Evolutionary conservation across 2,113 vertebrate species (phyloP), one percentile per base, ranked within the genome.

Genomic region (Campylorhamphus procurvoides): DNA sequence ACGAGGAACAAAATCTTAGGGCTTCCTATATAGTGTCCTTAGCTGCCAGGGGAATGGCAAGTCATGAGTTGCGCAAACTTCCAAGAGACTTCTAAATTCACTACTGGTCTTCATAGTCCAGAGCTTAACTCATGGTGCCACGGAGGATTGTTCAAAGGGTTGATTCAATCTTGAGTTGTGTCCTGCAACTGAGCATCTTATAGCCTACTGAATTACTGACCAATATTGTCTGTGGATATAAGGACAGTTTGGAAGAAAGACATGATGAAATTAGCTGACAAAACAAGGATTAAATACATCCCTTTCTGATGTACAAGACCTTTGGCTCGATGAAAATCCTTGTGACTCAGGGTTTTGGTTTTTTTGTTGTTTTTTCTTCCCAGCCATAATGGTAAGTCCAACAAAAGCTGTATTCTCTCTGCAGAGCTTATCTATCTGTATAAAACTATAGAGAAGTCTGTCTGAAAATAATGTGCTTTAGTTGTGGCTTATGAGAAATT

Each of bases 11-110:
- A 85, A 63, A 67, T 7, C 7, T 27, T 64, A n/a, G 20, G 12
- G 1, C 2, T 88, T 15, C 1, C 0, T 40, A 12, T 49, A 83
- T 40, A 44, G 1, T 29, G 2, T 53, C 8, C 40, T 66, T 52
- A 62, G 52, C 6, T 42, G 10, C 3, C 17, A 40, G 14, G 8
- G 35, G 28, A 80, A 73, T 23, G 28, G 5, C 9, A 89, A 80
- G 5, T 17, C 9, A 49, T 88, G 35, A 40, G 4, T 0, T 31
- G 5, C 6, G 3, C 4, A 80, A 88, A 60, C 20, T 47, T 55
- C 5, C 8, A 78, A 40, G 27, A 74, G n/a, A 40, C 22, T 75
- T 47, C n/a, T 80, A 20, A 69, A 47, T 10, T 52, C 1, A 11
- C 1, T n/a, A 81, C 31, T 67, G 33, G 2, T 47, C 29, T 60